Evolutionary conservation across 2,113 vertebrate genomes (phyloP).

Genomic region (Pseudorectes ferrugineus): DNA sequence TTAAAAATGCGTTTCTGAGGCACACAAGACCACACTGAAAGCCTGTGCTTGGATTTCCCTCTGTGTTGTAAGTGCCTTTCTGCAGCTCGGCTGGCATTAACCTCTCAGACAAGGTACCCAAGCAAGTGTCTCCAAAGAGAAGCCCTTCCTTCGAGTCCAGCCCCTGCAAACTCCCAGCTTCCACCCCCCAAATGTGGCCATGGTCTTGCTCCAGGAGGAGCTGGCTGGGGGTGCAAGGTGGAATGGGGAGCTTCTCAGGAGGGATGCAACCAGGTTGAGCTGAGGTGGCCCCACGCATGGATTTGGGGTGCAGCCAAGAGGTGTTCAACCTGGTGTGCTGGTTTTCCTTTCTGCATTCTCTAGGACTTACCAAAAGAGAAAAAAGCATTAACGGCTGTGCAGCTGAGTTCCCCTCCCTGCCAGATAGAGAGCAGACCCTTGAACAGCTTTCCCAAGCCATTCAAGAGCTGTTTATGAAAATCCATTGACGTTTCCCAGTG

Average conservation of each 20-base stretch:
- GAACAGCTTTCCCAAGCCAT: neutral
- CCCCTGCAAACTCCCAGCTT: neutral
- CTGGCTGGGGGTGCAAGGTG: fast-evolving
- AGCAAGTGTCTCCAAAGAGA: neutral
- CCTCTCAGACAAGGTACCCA: neutral
- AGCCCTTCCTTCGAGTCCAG: neutral
- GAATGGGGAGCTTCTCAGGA: neutral
- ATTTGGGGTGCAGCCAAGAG: neutral
- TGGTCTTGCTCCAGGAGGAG: neutral
- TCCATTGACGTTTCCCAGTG: neutral
- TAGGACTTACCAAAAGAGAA: neutral
- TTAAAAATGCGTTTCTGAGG: neutral
- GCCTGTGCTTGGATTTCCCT: neutral
- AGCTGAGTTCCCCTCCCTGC: neutral
- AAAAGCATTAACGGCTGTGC: neutral
- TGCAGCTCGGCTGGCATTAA: neutral
- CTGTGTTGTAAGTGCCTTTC: neutral
- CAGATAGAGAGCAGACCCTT: neutral
- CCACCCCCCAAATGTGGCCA: fast-evolving
- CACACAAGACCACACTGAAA: neutral
- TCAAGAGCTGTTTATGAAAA: neutral
- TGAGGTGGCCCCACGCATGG: fast-evolving
- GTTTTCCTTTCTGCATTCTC: neutral
- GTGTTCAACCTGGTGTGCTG: neutral
- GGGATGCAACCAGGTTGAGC: fast-evolving